Percentiles rank a stretch among this genome's conserved stretches.
Evolutionary conservation across 2,113 vertebrate species (phyloP).

Genomic region (Zosterops borbonicus): DNA sequence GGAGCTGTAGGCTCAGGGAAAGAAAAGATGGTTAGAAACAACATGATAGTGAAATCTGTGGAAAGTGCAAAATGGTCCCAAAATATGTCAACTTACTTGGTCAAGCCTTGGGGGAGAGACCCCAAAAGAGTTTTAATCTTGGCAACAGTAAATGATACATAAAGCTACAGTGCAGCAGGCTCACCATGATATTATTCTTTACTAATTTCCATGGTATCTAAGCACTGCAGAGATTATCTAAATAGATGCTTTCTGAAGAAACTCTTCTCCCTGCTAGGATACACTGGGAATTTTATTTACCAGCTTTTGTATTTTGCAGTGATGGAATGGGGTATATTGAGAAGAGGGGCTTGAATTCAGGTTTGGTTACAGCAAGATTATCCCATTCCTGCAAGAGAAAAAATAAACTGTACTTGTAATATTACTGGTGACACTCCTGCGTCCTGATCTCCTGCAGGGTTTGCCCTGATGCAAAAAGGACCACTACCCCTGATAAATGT

Average conservation of each 20-base stretch:
- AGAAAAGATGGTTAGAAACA: neutral
- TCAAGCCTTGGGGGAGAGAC: neutral
- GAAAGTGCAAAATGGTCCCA: neutral
- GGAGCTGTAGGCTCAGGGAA: neutral
- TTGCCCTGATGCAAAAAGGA: neutral
- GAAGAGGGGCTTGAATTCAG: neutral
- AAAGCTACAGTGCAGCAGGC: neutral
- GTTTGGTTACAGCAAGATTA: neutral
- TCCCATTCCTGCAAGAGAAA: fast-evolving
- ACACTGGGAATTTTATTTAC: neutral
- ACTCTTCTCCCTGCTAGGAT: neutral
- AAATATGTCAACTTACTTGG: neutral
- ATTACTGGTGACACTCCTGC: neutral
- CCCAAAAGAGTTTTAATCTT: neutral
- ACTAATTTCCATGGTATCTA: conserved; percentile 30
- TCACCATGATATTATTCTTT: neutral
- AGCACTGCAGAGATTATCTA: neutral
- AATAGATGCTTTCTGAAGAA: neutral
- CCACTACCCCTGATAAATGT: neutral
- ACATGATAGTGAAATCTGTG: neutral
- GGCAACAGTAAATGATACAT: neutral
- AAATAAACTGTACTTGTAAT: neutral
- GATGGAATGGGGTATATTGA: neutral
- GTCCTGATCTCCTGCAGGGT: neutral
- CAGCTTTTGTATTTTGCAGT: neutral